Percentiles rank a stretch among this genome's conserved stretches.
Evolutionary conservation across 2,113 vertebrate genomes (phyloP).

Genomic region (Istiophorus platypterus): DNA sequence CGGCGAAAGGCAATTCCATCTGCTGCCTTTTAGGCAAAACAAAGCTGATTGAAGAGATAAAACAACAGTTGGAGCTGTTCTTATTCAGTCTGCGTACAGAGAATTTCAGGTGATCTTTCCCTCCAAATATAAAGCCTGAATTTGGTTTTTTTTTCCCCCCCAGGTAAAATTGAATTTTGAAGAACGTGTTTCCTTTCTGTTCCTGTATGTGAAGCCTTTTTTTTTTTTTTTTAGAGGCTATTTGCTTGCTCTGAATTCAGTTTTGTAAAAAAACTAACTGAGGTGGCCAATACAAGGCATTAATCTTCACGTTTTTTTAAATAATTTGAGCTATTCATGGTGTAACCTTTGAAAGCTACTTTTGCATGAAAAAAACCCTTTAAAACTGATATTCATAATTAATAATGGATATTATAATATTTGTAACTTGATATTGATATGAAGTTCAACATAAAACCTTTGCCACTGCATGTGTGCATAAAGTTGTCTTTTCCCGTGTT

Average conservation of each 20-base stretch:
- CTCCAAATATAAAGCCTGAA: constrained; percentile 1
- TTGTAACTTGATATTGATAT: background rate
- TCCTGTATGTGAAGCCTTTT: background rate
- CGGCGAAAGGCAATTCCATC: background rate
- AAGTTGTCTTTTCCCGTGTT: background rate
- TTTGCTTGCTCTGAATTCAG: background rate
- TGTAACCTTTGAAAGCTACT: background rate
- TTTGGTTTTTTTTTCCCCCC: background rate
- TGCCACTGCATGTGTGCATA: background rate
- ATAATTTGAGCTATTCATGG: background rate
- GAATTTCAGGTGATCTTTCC: constrained; percentile 10
- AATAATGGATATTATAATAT: too few species aligned
- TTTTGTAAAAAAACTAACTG: background rate
- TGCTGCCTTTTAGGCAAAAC: background rate
- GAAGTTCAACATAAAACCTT: background rate
- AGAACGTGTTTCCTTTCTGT: background rate
- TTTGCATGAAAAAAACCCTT: background rate
- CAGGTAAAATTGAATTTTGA: background rate
- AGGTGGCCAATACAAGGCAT: background rate
- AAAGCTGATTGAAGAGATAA: too few species aligned
- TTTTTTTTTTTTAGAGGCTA: constrained; percentile 1
- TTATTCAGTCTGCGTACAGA: constrained; percentile 12
- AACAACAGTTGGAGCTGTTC: background rate
- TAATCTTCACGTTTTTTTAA: background rate
- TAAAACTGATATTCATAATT: too few species aligned